These are phyloP conservation scores for Archegozetes longisetosus DNA, from an alignment of 1,140 invertebrate species.

Conservation along the genomic window DNA sequence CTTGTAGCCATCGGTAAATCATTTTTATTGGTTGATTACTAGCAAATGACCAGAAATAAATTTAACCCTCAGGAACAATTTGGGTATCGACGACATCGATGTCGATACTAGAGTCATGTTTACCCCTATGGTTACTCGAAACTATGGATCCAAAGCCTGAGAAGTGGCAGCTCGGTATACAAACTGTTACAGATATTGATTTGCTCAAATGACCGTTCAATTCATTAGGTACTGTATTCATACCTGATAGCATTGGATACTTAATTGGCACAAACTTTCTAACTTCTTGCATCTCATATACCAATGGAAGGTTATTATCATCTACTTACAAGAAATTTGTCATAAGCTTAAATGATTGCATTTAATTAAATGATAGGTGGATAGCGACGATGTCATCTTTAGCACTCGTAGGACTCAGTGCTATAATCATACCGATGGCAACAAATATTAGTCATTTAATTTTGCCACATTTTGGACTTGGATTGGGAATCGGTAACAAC, in stretches of 20 bases:
- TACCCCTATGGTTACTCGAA: conserved; percentile 61
- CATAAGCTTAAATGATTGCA: background rate
- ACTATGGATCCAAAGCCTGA: conserved; percentile 40
- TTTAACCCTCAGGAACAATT: conserved; percentile 39
- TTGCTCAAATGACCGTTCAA: background rate
- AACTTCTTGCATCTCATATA: conserved; percentile 22
- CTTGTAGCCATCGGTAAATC: conserved; percentile 3
- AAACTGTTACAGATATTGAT: conserved; percentile 4
- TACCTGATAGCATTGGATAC: conserved; percentile 65
- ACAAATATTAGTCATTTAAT: conserved; percentile 43
- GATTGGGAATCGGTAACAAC: conserved; percentile 44
- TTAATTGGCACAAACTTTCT: conserved; percentile 61
- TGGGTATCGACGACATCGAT: conserved; percentile 56
- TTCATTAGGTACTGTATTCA: conserved; percentile 51
- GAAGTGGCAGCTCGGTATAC: conserved; percentile 35
- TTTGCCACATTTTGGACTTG: conserved; percentile 54
- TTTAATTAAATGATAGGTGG: conserved; percentile 29
- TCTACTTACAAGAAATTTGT: background rate
- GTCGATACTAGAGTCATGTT: conserved; percentile 58
- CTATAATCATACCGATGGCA: conserved; percentile 47
- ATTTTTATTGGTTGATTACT: background rate
- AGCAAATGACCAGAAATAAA: background rate
- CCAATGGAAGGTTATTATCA: conserved; percentile 25
- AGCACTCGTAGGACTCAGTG: conserved; percentile 42
- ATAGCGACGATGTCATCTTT: conserved; percentile 43